These are phyloP conservation scores for Nasonovia ribisnigri DNA, from an alignment of 2,888 invertebrate genomes.

Conservation along the genomic window DNA sequence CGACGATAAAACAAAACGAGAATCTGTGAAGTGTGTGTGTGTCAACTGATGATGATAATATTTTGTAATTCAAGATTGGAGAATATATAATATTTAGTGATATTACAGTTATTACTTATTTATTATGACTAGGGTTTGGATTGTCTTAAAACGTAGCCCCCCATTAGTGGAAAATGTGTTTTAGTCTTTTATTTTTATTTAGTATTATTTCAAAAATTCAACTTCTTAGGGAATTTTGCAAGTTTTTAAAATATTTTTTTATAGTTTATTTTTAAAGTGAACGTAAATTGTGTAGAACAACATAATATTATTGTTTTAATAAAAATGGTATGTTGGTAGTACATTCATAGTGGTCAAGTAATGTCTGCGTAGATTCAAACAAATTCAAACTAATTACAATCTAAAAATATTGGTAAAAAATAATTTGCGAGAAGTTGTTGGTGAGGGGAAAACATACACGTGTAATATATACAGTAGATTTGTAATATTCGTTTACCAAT, in stretches of 20 bases:
- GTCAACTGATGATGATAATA: too few relatives aligned
- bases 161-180: not conserved
- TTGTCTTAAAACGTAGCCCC: not conserved
- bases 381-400: too few relatives aligned
- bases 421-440: too few relatives aligned
- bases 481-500: not conserved
- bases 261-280: not conserved
- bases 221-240: not conserved
- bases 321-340: not conserved
- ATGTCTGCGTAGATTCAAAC: too few relatives aligned
- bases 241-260: not conserved
- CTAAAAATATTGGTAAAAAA: too few relatives aligned
- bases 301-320: not conserved
- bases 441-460: too few relatives aligned
- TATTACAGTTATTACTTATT: not conserved
- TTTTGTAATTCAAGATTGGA: too few relatives aligned
- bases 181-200: not conserved
- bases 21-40: too few relatives aligned
- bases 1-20: too few relatives aligned
- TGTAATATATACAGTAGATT: not conserved
- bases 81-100: too few relatives aligned
- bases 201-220: not conserved
- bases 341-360: not conserved
- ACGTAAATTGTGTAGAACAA: not conserved
- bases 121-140: not conserved